Conservation (phyloP, 64 coral and sea anemone species). For the Pachyseris speciosa region DNA sequence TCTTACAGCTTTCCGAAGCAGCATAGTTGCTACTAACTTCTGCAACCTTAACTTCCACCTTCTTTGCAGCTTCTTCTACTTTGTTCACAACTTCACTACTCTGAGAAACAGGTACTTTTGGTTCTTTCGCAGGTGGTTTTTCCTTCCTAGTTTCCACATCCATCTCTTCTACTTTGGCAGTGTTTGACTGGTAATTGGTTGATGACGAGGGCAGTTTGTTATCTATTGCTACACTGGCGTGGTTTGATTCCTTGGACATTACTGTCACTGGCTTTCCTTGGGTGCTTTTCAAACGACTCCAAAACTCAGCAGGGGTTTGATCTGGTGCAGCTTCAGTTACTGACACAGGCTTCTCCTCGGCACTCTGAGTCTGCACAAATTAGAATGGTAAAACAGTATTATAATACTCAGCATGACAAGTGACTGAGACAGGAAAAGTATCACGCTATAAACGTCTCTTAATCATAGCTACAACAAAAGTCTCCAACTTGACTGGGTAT, state of each 20-base stretch:
- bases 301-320: constrained; percentile 53
- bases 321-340: constrained; percentile 24
- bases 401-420: background rate
- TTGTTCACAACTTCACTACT: background rate
- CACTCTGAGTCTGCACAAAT: constrained; percentile 1
- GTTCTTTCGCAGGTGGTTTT: background rate
- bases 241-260: background rate
- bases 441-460: too few species aligned
- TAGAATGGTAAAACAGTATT: background rate
- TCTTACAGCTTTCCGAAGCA: background rate
- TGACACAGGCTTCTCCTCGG: background rate
- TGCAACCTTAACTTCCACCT: background rate
- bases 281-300: constrained; percentile 48
- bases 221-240: background rate
- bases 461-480: too few species aligned
- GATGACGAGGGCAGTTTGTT: constrained; percentile 5
- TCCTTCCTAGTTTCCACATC: constrained; percentile 12
- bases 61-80: background rate
- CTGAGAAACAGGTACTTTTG: background rate
- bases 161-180: background rate
- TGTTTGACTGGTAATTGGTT: background rate
- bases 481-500: too few species aligned
- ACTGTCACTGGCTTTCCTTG: background rate
- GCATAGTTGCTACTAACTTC: background rate
- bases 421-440: too few species aligned